Percentiles rank a stretch among this genome's conserved stretches.
Conservation (phyloP, 35 echinoderm and acorn worm species). For the Chiridota heheva region DNA sequence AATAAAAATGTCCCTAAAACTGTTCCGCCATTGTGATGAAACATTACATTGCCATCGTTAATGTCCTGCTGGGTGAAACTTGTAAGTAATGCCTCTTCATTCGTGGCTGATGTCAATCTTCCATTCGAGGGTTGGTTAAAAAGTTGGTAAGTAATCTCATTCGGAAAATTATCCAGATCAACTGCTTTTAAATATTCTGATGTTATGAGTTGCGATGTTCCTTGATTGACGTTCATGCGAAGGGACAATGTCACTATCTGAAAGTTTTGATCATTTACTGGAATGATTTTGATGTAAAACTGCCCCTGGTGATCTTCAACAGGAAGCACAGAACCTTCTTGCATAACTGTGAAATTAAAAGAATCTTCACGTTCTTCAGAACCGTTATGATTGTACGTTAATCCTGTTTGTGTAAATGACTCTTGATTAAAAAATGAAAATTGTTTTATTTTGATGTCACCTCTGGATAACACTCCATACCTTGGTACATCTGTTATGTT, state of each 20-base stretch:
- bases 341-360: constrained; percentile 68
- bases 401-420: constrained; percentile 36
- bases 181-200: constrained; percentile 46
- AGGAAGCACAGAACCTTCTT: constrained; percentile 5
- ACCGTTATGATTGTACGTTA: constrained; percentile 81
- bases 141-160: constrained; percentile 67
- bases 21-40: constrained; percentile 72
- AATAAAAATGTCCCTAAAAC: constrained; percentile 67
- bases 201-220: constrained; percentile 48
- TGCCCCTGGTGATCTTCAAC: constrained; percentile 12
- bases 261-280: constrained; percentile 91
- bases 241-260: constrained; percentile 61
- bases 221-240: constrained; percentile 69
- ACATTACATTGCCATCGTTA: constrained; percentile 60
- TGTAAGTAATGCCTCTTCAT: constrained; percentile 29
- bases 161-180: constrained; percentile 77
- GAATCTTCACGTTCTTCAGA: constrained; percentile 70
- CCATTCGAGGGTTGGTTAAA: constrained; percentile 71
- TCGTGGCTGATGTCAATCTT: constrained; percentile 31
- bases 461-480: constrained; percentile 59
- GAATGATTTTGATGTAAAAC: constrained; percentile 61
- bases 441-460: constrained; percentile 41
- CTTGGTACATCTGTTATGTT: constrained; percentile 61
- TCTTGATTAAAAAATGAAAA: constrained; percentile 57
- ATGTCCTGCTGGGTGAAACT: constrained; percentile 82